Evolutionary conservation across 2,113 vertebrate species (phyloP).

Genomic region (Pao palembangensis): DNA sequence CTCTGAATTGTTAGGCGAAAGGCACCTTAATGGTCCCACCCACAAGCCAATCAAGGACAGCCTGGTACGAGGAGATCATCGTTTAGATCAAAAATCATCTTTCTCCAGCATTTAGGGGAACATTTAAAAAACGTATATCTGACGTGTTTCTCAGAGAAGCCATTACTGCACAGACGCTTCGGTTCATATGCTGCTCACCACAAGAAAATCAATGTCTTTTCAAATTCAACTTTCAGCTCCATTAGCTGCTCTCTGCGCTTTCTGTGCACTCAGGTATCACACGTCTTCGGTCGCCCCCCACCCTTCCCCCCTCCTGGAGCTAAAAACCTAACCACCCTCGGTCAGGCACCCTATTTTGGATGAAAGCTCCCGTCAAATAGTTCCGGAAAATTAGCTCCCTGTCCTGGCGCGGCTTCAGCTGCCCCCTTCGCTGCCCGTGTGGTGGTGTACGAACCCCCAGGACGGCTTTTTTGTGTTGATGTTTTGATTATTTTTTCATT

Average conservation of each 20-base stretch:
- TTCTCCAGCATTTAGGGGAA: too few species aligned
- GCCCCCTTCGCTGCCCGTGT: constrained; percentile 49
- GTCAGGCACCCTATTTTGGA: constrained; percentile 7
- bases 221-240: not conserved
- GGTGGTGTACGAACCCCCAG: not conserved
- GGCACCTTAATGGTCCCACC: too few species aligned
- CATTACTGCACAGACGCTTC: not conserved
- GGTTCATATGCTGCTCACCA: too few species aligned
- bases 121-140: too few species aligned
- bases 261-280: not conserved
- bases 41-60: too few species aligned
- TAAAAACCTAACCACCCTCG: not conserved
- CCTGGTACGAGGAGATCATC: too few species aligned
- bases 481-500: constrained; percentile 1
- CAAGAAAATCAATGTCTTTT: too few species aligned
- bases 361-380: constrained; percentile 21
- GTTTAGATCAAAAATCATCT: too few species aligned
- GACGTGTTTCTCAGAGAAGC: not conserved
- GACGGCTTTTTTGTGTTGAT: constrained; percentile 2
- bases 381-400: constrained; percentile 39
- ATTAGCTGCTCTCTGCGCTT: not conserved
- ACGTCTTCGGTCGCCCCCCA: not conserved
- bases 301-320: not conserved
- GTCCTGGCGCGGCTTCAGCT: constrained; percentile 22
- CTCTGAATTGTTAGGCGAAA: too few species aligned